Evolutionary conservation across 2,113 vertebrate genomes (phyloP).

Genomic region (Ophthalmolycus amberensis): DNA sequence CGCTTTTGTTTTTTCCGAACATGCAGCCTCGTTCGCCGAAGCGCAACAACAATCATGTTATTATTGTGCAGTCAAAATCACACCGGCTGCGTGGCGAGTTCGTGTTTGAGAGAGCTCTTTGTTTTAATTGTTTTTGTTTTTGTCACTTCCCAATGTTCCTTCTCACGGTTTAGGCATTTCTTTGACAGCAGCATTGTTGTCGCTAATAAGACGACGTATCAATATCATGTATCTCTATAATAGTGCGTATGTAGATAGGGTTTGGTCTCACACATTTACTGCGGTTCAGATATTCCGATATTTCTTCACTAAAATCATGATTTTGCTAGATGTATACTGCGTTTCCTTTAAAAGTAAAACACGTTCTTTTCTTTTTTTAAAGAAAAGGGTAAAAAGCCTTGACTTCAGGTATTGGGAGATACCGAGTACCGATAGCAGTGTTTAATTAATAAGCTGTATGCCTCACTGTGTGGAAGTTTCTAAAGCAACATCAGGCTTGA

Average conservation of each 20-base stretch:
- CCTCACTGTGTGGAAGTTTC: too few species aligned
- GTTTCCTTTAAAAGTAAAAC: not conserved
- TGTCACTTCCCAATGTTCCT: constrained; percentile 24
- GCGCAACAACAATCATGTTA: constrained; percentile 50
- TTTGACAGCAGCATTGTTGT: constrained; percentile 12
- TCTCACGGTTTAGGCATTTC: not conserved
- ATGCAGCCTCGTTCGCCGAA: constrained; percentile 50
- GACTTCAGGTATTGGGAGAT: too few species aligned
- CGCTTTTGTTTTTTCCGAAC: constrained; percentile 67
- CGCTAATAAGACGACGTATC: not conserved
- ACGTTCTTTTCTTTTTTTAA: not conserved
- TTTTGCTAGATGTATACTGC: not conserved
- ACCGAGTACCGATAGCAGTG: too few species aligned
- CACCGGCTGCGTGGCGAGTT: not conserved
- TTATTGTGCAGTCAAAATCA: constrained; percentile 31
- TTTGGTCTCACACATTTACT: not conserved
- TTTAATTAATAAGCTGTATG: too few species aligned
- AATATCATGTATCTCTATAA: too few species aligned
- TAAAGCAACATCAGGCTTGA: too few species aligned
- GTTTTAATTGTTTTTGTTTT: constrained; percentile 10
- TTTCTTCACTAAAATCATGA: not conserved
- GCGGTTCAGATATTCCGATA: too few species aligned
- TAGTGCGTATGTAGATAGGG: not conserved
- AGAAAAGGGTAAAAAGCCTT: not conserved
- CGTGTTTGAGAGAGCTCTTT: constrained; percentile 11